A percentile compares a stretch with the other conserved stretches of the same genome.
These are phyloP conservation scores for Suricata suricatta DNA, from an alignment of 2,113 vertebrate species.

Conservation along the genomic window DNA sequence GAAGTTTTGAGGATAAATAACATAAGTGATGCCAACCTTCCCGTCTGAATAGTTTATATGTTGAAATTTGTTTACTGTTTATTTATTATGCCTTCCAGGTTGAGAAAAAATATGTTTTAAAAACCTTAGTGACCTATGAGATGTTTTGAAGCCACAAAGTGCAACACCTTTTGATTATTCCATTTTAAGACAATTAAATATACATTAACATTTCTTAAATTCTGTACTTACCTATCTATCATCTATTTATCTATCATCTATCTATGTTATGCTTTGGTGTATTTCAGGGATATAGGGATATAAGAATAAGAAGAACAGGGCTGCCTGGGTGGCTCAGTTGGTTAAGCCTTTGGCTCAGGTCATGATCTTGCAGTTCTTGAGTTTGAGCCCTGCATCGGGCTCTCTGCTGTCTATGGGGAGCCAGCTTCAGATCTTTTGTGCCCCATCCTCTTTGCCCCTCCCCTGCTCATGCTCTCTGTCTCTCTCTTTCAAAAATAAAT, in stretches of 20 bases:
- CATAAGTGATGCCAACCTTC: not conserved
- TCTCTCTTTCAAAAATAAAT: too few species aligned
- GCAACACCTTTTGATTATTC: not conserved
- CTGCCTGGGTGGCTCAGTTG: too few species aligned
- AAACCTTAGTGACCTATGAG: not conserved
- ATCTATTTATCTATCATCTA: not conserved
- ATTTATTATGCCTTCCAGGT: not conserved
- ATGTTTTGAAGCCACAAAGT: not conserved
- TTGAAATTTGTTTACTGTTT: not conserved
- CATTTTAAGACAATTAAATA: conserved; percentile 16
- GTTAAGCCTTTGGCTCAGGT: too few species aligned
- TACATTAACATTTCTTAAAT: not conserved
- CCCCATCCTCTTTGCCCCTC: too few species aligned
- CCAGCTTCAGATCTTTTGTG: too few species aligned
- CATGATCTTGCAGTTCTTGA: too few species aligned
- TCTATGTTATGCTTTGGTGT: not conserved
- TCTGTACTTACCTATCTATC: not conserved
- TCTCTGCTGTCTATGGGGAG: too few species aligned
- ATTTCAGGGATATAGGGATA: not conserved
- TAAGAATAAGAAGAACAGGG: not conserved
- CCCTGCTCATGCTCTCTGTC: too few species aligned
- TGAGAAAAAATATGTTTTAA: not conserved
- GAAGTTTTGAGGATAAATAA: not conserved
- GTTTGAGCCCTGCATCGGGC: too few species aligned
- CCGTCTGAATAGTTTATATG: not conserved